Base-by-base conservation (phyloP, 2,888 invertebrate species). In the Synergus laeviventris region DNA sequence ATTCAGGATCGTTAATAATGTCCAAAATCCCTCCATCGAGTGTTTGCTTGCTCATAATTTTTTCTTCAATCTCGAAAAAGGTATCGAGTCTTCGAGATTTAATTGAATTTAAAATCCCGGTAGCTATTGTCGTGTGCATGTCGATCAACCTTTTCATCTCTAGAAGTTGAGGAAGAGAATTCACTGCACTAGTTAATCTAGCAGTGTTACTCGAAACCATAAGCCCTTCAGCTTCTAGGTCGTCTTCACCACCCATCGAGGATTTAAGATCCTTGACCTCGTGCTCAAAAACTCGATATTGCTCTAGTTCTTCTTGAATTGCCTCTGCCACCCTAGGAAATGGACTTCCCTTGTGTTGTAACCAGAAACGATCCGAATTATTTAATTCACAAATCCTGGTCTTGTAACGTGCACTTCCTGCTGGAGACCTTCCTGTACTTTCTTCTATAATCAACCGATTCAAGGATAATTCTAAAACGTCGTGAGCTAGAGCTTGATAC, bases 111-210 rank as follows among this genome's bases (percentile, higher is more conserved):
- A 97, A 91, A 83, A 97, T 95, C 94, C 95, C 95, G 91, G 99
- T 99, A 3, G 99, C 99, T 81, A 99, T 96, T 83, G 98, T 99
- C 36, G 98, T 99, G 90, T 99, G 99, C 97, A 99, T 97, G 89
- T 99, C 99, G 85, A 99, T 98, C 16, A 99, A 93, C 56, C 98
- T 93, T 91, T 99, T 99, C 93, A 97, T 98, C 91, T 99, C 99
- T 91, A 99, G 94, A 38, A 99, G 93, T 89, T 99, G 98, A 0
- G 99, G 99, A 85, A 99, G 92, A 0, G 98, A 98, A 91, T 97
- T 97, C 11, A 99, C 98, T 31, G 99, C 99, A 79, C 95, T 97
- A 0, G 99, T 99, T 31, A 99, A 93, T 83, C 96, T 95, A 49
- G 97, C 97, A 0, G 98, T 98, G 86, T 97, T 98, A 89, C 98